Conservation (phyloP, 2,797 vertebrate species). For the Cyprinodon diabolis region DNA sequence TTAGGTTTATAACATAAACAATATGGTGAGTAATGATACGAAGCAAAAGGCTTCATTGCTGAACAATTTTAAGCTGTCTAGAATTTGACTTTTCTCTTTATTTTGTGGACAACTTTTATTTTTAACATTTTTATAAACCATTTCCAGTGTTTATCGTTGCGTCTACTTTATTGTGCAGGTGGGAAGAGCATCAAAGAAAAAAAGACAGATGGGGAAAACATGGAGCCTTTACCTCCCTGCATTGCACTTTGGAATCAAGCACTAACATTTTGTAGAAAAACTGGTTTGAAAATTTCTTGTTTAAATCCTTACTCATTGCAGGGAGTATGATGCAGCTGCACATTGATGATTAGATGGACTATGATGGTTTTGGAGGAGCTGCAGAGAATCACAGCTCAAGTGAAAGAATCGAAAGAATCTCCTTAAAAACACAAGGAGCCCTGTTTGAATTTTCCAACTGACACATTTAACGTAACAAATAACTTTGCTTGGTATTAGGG, state of each 20-base stretch:
- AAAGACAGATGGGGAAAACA: not conserved
- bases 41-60: not conserved
- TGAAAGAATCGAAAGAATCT: not conserved
- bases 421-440: no score
- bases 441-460: no score
- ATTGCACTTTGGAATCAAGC: not conserved
- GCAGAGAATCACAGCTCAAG: not conserved
- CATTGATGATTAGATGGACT: not conserved
- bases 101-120: not conserved
- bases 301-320: not conserved
- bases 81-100: not conserved
- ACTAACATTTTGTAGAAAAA: no score
- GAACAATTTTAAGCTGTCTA: not conserved
- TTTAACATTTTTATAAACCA: not conserved
- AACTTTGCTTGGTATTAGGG: no score
- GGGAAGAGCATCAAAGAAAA: not conserved
- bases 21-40: slow-evolving; percentile 23
- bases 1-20: slow-evolving; percentile 23
- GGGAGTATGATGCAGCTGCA: not conserved
- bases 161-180: not conserved
- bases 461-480: no score
- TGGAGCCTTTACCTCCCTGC: not conserved
- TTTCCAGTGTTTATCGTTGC: not conserved
- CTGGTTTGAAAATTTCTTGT: not conserved
- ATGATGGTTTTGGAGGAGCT: not conserved